Evolutionary conservation across 1,140 invertebrate species (phyloP).

Genomic region (Mya arenaria): DNA sequence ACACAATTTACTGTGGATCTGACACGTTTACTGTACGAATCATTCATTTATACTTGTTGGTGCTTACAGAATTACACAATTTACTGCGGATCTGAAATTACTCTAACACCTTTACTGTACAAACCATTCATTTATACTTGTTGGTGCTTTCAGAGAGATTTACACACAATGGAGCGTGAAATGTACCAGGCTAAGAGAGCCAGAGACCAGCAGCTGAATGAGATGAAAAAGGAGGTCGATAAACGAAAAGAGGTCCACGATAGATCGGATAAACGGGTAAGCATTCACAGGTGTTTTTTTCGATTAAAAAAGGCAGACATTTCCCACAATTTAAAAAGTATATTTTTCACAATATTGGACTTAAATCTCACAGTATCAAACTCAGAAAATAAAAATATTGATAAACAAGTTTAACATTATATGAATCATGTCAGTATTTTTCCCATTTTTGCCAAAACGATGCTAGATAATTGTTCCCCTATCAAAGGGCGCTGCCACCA

Average conservation of each 20-base stretch:
- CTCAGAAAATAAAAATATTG: not conserved
- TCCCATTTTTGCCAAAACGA: too few species aligned
- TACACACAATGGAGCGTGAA: conserved; percentile 62
- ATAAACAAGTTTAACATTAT: not conserved
- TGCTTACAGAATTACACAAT: too few species aligned
- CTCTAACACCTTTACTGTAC: too few species aligned
- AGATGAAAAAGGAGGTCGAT: conserved; percentile 67
- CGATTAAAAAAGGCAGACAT: not conserved
- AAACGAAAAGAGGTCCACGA: conserved; percentile 60
- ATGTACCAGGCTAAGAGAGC: conserved; percentile 65
- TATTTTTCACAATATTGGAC: not conserved
- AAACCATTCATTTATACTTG: too few species aligned
- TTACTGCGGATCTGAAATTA: too few species aligned
- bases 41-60: too few species aligned
- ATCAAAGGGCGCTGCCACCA: too few species aligned
- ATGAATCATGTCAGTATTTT: too few species aligned
- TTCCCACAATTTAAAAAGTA: not conserved
- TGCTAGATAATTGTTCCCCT: too few species aligned
- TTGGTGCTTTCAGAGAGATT: conserved; percentile 62
- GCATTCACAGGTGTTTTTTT: not conserved
- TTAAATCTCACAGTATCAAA: not conserved
- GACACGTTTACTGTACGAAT: too few species aligned
- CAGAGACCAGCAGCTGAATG: conserved; percentile 61
- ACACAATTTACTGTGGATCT: too few species aligned
- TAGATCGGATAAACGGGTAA: conserved; percentile 57